Conservation (phyloP, 2,113 vertebrate genomes). For the Cyanistes caeruleus region DNA sequence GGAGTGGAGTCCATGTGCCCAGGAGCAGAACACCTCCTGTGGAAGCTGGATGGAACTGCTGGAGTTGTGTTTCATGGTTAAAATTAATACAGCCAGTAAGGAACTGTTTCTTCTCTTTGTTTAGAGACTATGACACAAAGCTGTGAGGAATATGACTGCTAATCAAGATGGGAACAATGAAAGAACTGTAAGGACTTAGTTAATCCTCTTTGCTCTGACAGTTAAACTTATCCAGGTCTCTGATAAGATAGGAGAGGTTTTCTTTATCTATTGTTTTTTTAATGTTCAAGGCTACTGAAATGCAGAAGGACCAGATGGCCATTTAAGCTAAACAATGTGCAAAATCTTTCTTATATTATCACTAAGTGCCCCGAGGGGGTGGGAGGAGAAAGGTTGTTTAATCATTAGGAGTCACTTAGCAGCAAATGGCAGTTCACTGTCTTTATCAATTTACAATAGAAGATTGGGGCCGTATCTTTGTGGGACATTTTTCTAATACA, state of each 20-base stretch:
- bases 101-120: neutral
- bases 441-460: neutral
- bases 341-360: conserved; percentile 52
- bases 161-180: neutral
- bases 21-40: neutral
- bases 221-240: conserved; percentile 21
- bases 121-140: neutral
- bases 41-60: neutral
- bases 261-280: conserved; percentile 40
- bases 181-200: neutral
- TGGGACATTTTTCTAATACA: neutral
- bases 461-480: neutral
- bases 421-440: neutral
- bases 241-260: neutral
- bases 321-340: conserved; percentile 25
- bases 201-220: neutral
- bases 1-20: neutral
- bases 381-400: conserved; percentile 10
- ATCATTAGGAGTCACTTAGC: conserved; percentile 38
- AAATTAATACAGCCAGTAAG: neutral
- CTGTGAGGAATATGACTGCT: neutral
- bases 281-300: conserved; percentile 36
- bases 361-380: neutral
- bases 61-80: neutral
- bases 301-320: conserved; percentile 21